phyloP scores from a whole-genome alignment of 2,797 vertebrate genomes.

The Phoeniculus purpureus region DNA sequence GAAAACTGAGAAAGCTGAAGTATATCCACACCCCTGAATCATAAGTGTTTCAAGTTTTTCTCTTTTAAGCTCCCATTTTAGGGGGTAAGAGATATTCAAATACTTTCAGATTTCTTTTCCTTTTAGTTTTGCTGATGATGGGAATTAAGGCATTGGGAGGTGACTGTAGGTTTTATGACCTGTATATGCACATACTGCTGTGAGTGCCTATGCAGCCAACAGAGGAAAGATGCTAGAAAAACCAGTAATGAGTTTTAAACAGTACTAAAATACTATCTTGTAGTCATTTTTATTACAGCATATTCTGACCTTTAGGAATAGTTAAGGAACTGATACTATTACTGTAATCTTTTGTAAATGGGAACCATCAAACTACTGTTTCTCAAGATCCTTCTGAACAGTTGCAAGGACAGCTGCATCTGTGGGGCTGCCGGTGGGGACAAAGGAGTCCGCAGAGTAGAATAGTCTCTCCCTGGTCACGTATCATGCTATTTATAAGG shows the following conservation, averaged over 20 bases:
- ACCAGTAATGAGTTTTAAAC: not conserved
- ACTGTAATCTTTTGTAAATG: conserved; percentile 15
- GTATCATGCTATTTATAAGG: accelerated
- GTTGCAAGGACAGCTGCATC: not conserved
- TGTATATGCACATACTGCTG: not conserved
- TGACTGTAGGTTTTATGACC: not conserved
- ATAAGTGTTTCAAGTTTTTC: not conserved
- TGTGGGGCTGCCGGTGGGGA: not conserved
- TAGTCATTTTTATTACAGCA: not conserved
- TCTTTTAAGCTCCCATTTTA: not conserved
- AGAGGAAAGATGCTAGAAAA: not conserved
- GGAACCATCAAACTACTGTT: not conserved
- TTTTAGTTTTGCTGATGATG: not conserved
- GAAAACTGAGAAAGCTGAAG: not conserved
- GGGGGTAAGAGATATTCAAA: not conserved
- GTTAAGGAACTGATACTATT: conserved; percentile 20
- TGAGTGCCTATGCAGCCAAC: not conserved
- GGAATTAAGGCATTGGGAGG: not conserved
- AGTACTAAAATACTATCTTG: not conserved
- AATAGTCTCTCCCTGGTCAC: not conserved
- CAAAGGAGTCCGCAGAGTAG: not conserved
- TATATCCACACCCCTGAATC: not conserved
- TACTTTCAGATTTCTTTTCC: not conserved
- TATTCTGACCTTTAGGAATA: conserved; percentile 20
- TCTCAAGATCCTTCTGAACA: not conserved